A percentile compares a stretch with the other conserved stretches of the same genome.
Conservation (phyloP, 2,888 invertebrate genomes). For the Nomada lathburiana region DNA sequence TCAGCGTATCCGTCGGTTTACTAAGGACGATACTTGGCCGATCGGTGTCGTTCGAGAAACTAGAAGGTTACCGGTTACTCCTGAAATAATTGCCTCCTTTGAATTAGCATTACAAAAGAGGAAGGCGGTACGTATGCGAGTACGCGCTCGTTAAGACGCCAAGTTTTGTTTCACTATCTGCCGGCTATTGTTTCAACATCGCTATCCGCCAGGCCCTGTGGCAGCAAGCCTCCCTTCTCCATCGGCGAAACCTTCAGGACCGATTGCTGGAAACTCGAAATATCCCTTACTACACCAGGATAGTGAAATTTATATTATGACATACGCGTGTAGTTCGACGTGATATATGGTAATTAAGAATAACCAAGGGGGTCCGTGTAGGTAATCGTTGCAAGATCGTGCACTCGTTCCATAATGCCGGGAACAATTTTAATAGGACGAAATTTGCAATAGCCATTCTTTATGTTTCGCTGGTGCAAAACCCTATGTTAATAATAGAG, state of each 20-base stretch:
- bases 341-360: slow-evolving; percentile 1
- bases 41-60: slow-evolving; percentile 54
- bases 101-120: slow-evolving; percentile 81
- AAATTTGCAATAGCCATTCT: slow-evolving; percentile 14
- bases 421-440: slow-evolving; percentile 11
- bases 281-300: slow-evolving; percentile 30
- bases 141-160: slow-evolving; percentile 68
- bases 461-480: background rate
- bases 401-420: slow-evolving; percentile 26
- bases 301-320: background rate
- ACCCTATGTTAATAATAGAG: slow-evolving; percentile 6
- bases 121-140: slow-evolving; percentile 66
- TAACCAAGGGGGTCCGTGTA: background rate
- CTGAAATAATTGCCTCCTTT: slow-evolving; percentile 75
- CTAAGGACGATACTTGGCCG: slow-evolving; percentile 27
- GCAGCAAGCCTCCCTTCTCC: slow-evolving; percentile 47
- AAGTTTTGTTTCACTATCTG: slow-evolving; percentile 66
- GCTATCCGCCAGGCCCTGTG: slow-evolving; percentile 60
- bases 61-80: slow-evolving; percentile 59
- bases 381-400: slow-evolving; percentile 26
- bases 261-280: slow-evolving; percentile 56
- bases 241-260: slow-evolving; percentile 27
- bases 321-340: background rate
- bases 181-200: slow-evolving; percentile 70
- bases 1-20: slow-evolving; percentile 33